A percentile compares a stretch with the other conserved stretches of the same genome.
These are phyloP conservation scores for Carcharodon carcharias DNA, from an alignment of 2,797 vertebrate genomes.

Conservation along the genomic window DNA sequence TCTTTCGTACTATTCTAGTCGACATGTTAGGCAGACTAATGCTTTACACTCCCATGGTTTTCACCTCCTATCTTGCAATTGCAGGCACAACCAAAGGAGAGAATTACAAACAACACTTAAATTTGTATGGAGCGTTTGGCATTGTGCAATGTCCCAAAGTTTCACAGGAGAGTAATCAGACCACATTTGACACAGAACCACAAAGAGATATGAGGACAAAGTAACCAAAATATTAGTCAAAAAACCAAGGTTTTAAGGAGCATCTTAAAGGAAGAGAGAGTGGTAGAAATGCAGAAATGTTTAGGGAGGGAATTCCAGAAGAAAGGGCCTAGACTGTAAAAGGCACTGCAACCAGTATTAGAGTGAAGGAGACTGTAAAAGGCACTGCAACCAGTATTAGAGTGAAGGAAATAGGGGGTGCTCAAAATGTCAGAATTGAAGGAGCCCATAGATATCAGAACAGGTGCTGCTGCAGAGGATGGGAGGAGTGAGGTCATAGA, in stretches of 20 bases:
- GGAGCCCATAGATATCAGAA: neutral
- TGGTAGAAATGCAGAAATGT: neutral
- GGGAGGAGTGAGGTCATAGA: neutral
- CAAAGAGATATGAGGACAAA: neutral
- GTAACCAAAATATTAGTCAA: neutral
- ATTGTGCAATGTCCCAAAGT: neutral
- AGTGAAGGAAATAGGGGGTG: neutral
- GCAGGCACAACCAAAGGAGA: neutral
- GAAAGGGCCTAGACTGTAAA: neutral
- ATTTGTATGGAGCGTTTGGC: neutral
- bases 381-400: neutral
- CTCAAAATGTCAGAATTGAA: neutral
- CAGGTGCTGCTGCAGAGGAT: neutral
- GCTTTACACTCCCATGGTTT: neutral
- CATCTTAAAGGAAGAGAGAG: neutral
- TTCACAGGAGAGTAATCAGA: neutral
- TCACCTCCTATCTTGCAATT: neutral
- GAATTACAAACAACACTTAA: neutral
- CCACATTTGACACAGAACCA: neutral
- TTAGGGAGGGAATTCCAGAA: neutral
- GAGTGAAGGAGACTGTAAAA: neutral
- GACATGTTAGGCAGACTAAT: neutral
- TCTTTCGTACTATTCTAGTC: neutral
- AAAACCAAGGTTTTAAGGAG: neutral
- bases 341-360: no score